phyloP scores from a whole-genome alignment of 2,888 invertebrate genomes.

The Drosophila testacea region DNA sequence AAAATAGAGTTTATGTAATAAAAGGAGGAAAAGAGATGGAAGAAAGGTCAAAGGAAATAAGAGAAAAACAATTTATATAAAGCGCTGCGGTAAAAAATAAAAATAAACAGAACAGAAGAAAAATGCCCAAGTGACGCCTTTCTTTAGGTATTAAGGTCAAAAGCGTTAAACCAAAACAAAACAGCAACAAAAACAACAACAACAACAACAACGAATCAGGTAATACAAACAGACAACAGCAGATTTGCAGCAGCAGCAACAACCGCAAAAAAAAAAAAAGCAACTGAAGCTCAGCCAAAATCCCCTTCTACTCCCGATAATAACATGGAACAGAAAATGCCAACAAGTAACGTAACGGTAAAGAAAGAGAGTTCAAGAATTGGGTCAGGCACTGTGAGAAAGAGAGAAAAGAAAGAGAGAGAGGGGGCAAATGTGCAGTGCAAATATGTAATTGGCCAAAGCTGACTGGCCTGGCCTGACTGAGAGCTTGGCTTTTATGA shows the following conservation, averaged over 20 bases:
- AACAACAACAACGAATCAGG: slow-evolving; percentile 44
- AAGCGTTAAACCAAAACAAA: slow-evolving; percentile 75
- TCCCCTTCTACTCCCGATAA: slow-evolving; percentile 8
- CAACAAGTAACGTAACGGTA: slow-evolving; percentile 60
- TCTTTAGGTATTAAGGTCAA: slow-evolving; percentile 78
- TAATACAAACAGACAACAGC: slow-evolving; percentile 61
- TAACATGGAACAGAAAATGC: slow-evolving; percentile 36
- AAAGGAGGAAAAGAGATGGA: background rate
- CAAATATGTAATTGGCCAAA: slow-evolving; percentile 53
- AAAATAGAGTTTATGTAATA: background rate
- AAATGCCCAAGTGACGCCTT: slow-evolving; percentile 71
- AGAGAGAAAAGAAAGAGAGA: slow-evolving; percentile 2
- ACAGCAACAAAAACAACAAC: slow-evolving; percentile 34
- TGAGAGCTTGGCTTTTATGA: slow-evolving; percentile 42
- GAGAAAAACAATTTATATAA: slow-evolving; percentile 42
- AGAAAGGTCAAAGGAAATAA: background rate
- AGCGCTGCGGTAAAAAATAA: slow-evolving; percentile 25
- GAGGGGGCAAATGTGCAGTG: slow-evolving; percentile 31
- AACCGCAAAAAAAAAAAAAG: slow-evolving; percentile 63
- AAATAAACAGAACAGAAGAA: slow-evolving; percentile 4
- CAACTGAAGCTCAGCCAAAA: slow-evolving; percentile 26
- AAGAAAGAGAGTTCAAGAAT: slow-evolving; percentile 63
- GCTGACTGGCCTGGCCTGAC: slow-evolving; percentile 4
- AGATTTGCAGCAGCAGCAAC: slow-evolving; percentile 69
- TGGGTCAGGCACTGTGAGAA: slow-evolving; percentile 57